Evolutionary conservation across 2,888 invertebrate species (phyloP).

Genomic region (Ophioninae sp.): DNA sequence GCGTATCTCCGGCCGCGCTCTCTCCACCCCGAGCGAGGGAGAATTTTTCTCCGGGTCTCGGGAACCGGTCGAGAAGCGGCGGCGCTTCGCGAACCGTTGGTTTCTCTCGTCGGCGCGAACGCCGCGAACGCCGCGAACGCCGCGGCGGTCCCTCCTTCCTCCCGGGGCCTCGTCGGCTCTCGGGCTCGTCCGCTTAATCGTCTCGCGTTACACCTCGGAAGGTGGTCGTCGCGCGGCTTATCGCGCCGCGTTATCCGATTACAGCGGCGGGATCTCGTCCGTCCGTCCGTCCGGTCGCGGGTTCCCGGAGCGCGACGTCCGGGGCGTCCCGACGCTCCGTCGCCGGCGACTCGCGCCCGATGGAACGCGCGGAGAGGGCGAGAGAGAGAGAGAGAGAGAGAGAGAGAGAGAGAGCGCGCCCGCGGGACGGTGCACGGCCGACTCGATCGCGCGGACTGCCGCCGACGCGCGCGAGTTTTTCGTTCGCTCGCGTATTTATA

Average conservation of each 20-base stretch:
- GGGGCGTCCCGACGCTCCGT: neutral
- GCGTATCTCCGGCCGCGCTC: conserved; percentile 6
- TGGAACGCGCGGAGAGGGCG: neutral
- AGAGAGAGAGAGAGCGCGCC: conserved; percentile 9
- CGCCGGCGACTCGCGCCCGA: neutral
- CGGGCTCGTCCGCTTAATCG: conserved; percentile 63
- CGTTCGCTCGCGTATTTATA: conserved; percentile 56
- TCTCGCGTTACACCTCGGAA: conserved; percentile 63
- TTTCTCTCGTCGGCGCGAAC: conserved; percentile 10
- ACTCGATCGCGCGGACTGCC: conserved; percentile 39
- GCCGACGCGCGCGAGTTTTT: conserved; percentile 56
- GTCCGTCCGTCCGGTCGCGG: conserved; percentile 32
- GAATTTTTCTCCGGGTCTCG: conserved; percentile 24
- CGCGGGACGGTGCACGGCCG: conserved; percentile 27
- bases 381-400: conserved; percentile 3
- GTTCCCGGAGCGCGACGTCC: neutral
- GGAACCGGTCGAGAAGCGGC: conserved; percentile 26
- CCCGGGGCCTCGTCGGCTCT: conserved; percentile 36
- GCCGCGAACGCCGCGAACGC: too few species aligned
- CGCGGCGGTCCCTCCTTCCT: neutral
- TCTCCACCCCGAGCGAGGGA: neutral
- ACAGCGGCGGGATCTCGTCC: conserved; percentile 47
- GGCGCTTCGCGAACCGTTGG: conserved; percentile 14
- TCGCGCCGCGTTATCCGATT: conserved; percentile 60
- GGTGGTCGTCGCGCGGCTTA: conserved; percentile 44